phyloP scores from a whole-genome alignment of 35 echinoderm and acorn worm species.

The Lytechinus pictus region DNA sequence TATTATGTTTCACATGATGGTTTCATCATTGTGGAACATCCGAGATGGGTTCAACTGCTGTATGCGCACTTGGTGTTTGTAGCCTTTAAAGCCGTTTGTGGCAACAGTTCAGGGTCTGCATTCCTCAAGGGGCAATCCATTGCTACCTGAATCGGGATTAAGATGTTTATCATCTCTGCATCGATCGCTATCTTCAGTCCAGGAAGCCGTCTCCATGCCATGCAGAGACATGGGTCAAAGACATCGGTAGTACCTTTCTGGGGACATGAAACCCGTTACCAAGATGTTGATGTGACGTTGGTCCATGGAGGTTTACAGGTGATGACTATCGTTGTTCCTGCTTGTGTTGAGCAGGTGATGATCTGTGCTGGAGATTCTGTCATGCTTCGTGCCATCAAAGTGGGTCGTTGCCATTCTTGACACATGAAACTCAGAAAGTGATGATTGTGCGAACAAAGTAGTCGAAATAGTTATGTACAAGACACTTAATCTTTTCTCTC shows the following conservation, averaged over 20 bases:
- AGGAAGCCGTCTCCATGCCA: not conserved
- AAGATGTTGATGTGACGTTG: conserved; percentile 9
- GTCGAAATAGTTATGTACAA: not conserved
- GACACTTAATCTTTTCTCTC: not conserved
- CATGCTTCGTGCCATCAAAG: not conserved
- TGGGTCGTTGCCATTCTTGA: not conserved
- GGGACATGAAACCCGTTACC: not conserved
- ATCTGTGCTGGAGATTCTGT: not conserved
- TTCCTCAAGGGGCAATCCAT: not conserved
- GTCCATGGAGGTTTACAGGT: not conserved
- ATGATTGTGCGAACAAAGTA: not conserved
- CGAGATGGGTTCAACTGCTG: not conserved
- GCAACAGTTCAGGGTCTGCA: not conserved
- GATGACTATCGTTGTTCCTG: not conserved
- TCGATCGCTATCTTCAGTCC: not conserved
- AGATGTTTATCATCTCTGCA: not conserved
- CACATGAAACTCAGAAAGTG: not conserved
- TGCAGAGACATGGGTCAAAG: not conserved
- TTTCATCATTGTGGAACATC: not conserved
- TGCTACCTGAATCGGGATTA: not conserved
- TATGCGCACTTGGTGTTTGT: not conserved
- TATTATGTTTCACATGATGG: not conserved
- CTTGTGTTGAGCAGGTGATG: conserved; percentile 16
- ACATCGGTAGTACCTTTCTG: not conserved
- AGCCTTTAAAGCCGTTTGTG: not conserved